A percentile compares a stretch with the other conserved stretches of the same genome.
These are phyloP conservation scores for Polia nebulosa DNA, from an alignment of 2,888 invertebrate genomes.

Conservation along the genomic window DNA sequence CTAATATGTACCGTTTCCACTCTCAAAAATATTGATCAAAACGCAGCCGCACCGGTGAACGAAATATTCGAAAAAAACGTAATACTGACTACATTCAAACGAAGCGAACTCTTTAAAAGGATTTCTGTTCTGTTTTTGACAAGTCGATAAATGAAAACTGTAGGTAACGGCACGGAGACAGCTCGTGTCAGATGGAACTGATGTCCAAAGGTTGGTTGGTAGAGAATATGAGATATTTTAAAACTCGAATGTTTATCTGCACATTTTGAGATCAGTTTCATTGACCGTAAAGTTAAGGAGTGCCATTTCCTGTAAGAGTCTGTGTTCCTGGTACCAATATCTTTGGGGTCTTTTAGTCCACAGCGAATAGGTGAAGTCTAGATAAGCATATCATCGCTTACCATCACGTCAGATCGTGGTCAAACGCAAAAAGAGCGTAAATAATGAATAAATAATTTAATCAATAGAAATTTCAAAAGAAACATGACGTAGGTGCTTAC, in stretches of 20 bases:
- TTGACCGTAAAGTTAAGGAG: background rate
- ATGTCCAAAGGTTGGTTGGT: background rate
- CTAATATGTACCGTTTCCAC: background rate
- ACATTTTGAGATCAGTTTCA: background rate
- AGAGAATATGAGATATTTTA: background rate
- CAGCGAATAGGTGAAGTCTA: background rate
- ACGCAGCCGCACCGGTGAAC: slow-evolving; percentile 23
- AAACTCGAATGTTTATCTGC: background rate
- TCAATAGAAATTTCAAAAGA: no score
- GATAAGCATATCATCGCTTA: background rate
- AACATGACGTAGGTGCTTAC: no score
- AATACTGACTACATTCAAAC: slow-evolving; percentile 42
- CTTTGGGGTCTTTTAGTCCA: background rate
- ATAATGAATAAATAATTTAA: no score
- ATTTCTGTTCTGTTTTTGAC: slow-evolving; percentile 67
- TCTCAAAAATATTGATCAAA: slow-evolving; percentile 46
- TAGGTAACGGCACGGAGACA: slow-evolving; percentile 25
- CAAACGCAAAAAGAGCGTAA: no score
- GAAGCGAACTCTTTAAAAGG: slow-evolving; percentile 40
- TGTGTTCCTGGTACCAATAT: slow-evolving; percentile 1
- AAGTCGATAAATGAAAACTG: slow-evolving; percentile 67
- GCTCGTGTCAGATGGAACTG: slow-evolving; percentile 11
- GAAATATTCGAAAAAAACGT: slow-evolving; percentile 1
- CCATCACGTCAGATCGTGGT: background rate
- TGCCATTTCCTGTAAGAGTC: background rate